Evolutionary conservation across 2,888 invertebrate species (phyloP).

Genomic region (Nomada ferruginata): DNA sequence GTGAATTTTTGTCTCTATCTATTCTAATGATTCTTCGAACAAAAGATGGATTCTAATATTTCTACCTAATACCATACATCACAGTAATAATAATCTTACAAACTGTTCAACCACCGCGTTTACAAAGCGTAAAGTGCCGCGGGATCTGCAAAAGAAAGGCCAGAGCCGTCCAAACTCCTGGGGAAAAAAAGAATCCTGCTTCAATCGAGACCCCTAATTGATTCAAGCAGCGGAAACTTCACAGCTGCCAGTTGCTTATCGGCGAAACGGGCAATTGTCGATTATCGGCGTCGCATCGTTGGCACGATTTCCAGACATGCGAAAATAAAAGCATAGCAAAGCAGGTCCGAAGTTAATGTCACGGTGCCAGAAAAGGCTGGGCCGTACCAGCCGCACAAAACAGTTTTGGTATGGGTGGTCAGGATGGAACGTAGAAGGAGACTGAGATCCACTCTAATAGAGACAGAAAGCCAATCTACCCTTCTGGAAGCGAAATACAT

Average conservation of each 20-base stretch:
- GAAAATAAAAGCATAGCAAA: constrained; percentile 10
- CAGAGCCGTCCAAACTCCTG: background rate
- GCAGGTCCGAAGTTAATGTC: constrained; percentile 19
- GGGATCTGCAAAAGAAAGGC: background rate
- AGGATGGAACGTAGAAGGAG: constrained; percentile 28
- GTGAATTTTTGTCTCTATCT: no score
- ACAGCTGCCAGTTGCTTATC: background rate
- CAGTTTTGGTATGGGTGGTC: constrained; percentile 10
- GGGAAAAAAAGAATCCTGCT: background rate
- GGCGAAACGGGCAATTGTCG: constrained; percentile 11
- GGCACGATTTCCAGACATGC: constrained; percentile 21
- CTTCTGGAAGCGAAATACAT: constrained; percentile 65
- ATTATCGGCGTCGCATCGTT: constrained; percentile 35
- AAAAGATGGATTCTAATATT: no score
- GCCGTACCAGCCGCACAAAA: constrained; percentile 15
- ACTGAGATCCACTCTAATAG: constrained; percentile 62
- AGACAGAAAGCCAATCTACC: constrained; percentile 76
- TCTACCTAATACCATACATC: no score
- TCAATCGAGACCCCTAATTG: background rate
- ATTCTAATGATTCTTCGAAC: no score
- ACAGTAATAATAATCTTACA: background rate
- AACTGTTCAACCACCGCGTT: no score
- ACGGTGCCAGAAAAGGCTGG: constrained; percentile 24
- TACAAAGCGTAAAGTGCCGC: no score
- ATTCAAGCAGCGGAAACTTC: constrained; percentile 4